Percentiles rank a stretch among this genome's conserved stretches.
phyloP scores from a whole-genome alignment of 1,140 invertebrate genomes.

The Fragariocoptes setiger region DNA sequence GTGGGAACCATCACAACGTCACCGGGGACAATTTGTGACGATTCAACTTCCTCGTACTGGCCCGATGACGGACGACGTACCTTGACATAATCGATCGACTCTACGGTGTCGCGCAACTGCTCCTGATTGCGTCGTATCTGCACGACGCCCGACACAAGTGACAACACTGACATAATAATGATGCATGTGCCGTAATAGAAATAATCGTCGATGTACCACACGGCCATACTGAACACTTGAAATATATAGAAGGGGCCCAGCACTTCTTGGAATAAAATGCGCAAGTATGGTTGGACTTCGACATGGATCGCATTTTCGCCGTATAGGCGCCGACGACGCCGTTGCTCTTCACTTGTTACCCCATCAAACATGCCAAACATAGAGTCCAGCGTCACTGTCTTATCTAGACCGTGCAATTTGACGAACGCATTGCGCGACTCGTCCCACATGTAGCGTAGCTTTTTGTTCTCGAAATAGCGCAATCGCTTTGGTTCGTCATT shows the following conservation, averaged over 20 bases:
- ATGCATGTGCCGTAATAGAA: constrained; percentile 25
- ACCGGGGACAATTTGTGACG: constrained; percentile 41
- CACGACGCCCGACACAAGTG: constrained; percentile 17
- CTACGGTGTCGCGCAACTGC: constrained; percentile 32
- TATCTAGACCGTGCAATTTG: constrained; percentile 33
- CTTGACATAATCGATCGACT: constrained; percentile 30
- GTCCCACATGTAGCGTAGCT: constrained; percentile 41
- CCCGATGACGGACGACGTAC: constrained; percentile 25
- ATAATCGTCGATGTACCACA: constrained; percentile 27
- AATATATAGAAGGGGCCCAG: constrained; percentile 23
- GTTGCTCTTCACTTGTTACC: constrained; percentile 23
- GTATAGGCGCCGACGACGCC: constrained; percentile 20
- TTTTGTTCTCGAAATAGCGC: constrained; percentile 37
- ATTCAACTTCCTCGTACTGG: constrained; percentile 13
- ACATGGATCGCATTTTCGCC: constrained; percentile 23
- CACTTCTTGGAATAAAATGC: constrained; percentile 14
- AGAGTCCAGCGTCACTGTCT: constrained; percentile 27
- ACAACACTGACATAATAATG: constrained; percentile 22
- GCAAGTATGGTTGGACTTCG: constrained; percentile 20
- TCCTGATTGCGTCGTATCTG: constrained; percentile 30
- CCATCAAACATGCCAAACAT: constrained; percentile 23
- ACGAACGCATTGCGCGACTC: constrained; percentile 26
- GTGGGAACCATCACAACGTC: constrained; percentile 63
- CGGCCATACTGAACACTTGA: constrained; percentile 22
- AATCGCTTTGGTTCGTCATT: constrained; percentile 24